A percentile compares a stretch with the other conserved stretches of the same genome.
phyloP scores from a whole-genome alignment of 2,888 invertebrate genomes.

The Nezara viridula region DNA sequence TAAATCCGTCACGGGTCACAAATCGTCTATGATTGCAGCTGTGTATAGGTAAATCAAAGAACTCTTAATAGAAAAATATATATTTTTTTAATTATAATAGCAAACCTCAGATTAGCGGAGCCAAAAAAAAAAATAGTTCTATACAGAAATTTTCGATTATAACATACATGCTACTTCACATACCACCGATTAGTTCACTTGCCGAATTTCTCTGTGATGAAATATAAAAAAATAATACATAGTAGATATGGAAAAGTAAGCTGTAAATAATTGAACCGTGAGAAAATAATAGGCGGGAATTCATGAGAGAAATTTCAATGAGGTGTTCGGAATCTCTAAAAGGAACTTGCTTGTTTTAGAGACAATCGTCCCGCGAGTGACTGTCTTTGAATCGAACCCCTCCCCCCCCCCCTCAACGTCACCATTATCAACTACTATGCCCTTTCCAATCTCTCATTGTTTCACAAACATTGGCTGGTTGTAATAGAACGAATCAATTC shows the following conservation, averaged over 20 bases:
- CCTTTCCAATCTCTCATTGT: background rate
- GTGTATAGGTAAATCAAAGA: too few species aligned
- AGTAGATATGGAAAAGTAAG: background rate
- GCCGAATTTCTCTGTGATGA: background rate
- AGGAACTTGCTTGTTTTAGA: conserved; percentile 4
- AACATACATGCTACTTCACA: background rate
- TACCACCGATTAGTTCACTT: background rate
- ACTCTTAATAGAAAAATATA: too few species aligned
- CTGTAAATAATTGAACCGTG: conserved; percentile 36
- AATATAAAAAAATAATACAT: background rate
- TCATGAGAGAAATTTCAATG: conserved; percentile 36
- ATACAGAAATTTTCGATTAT: too few species aligned
- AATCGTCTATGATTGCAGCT: too few species aligned
- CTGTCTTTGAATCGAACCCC: background rate
- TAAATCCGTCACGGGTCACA: too few species aligned
- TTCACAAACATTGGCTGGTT: background rate
- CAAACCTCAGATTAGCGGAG: too few species aligned
- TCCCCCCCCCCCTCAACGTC: too few species aligned
- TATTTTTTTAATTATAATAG: too few species aligned
- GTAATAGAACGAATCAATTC: background rate
- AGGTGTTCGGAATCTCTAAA: background rate
- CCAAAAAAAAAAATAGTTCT: too few species aligned
- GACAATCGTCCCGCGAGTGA: background rate
- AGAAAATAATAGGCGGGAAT: conserved; percentile 37
- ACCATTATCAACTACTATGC: background rate